A percentile compares a stretch with the other conserved stretches of the same genome.
phyloP scores from a whole-genome alignment of 2,113 vertebrate genomes.

The Murina feae region DNA sequence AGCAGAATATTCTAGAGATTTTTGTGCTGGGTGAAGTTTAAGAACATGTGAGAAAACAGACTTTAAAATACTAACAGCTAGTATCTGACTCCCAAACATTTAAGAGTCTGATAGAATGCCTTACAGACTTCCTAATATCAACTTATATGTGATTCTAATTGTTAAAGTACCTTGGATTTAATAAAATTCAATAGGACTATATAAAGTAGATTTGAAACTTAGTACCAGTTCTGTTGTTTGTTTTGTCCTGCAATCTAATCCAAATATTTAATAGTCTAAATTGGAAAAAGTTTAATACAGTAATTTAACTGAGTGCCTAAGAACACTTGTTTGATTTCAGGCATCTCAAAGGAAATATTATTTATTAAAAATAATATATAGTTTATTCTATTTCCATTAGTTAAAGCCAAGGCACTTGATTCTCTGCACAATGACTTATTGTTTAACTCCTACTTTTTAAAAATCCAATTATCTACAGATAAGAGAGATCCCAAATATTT shows the following conservation, averaged over 20 bases:
- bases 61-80: background rate
- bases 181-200: background rate
- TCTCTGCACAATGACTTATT: background rate
- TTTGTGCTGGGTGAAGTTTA: background rate
- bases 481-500: slow-evolving; percentile 44
- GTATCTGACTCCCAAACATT: background rate
- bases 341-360: slow-evolving; percentile 26
- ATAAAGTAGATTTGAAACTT: slow-evolving; percentile 13
- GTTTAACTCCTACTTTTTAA: slow-evolving; percentile 40
- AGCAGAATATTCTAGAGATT: background rate
- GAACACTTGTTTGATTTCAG: slow-evolving; percentile 42
- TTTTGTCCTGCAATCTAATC: background rate
- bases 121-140: background rate
- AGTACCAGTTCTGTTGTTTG: background rate
- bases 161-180: slow-evolving; percentile 11
- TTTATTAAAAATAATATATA: slow-evolving; percentile 28
- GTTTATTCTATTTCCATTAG: background rate
- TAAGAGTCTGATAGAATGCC: background rate
- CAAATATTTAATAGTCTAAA: slow-evolving; percentile 31
- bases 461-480: slow-evolving; percentile 36
- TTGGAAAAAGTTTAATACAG: slow-evolving; percentile 35
- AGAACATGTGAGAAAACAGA: background rate
- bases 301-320: slow-evolving; percentile 24
- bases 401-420: background rate
- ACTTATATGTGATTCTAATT: background rate